Conservation (phyloP, 2,888 invertebrate genomes). For the Rosalia funebris region DNA sequence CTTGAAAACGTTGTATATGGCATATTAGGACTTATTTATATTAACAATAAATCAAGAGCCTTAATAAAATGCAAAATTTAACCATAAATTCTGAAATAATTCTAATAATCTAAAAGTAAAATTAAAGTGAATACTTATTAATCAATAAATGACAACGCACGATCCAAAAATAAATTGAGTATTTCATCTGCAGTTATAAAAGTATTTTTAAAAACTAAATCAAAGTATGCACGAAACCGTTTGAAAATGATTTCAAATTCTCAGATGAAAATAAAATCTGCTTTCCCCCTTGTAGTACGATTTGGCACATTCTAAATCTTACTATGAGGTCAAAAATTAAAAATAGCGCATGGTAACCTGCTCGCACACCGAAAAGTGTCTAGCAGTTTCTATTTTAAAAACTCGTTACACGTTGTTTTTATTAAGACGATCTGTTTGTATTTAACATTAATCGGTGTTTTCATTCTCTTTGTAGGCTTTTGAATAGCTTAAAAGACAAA, state of each 20-base stretch:
- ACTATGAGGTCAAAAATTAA: constrained; percentile 50
- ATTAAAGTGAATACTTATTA: too few relatives aligned
- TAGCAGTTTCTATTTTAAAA: constrained; percentile 32
- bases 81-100: too few relatives aligned
- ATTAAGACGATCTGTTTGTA: background rate
- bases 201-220: constrained; percentile 18
- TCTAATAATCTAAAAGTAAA: too few relatives aligned
- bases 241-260: constrained; percentile 25
- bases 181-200: too few relatives aligned
- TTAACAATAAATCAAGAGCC: too few relatives aligned
- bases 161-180: too few relatives aligned
- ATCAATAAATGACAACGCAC: too few relatives aligned
- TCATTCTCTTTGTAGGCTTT: constrained; percentile 45
- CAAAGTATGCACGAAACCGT: background rate
- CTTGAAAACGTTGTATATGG: too few relatives aligned
- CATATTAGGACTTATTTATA: too few relatives aligned
- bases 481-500: constrained; percentile 80
- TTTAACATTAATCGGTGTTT: constrained; percentile 7
- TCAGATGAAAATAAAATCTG: constrained; percentile 24
- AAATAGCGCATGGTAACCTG: constrained; percentile 46
- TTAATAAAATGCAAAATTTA: too few relatives aligned
- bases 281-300: constrained; percentile 32
- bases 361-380: constrained; percentile 23
- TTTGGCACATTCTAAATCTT: constrained; percentile 48
- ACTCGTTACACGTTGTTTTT: constrained; percentile 42